Base-by-base conservation (phyloP, 2,113 vertebrate species). In the Leucosticte australis region DNA sequence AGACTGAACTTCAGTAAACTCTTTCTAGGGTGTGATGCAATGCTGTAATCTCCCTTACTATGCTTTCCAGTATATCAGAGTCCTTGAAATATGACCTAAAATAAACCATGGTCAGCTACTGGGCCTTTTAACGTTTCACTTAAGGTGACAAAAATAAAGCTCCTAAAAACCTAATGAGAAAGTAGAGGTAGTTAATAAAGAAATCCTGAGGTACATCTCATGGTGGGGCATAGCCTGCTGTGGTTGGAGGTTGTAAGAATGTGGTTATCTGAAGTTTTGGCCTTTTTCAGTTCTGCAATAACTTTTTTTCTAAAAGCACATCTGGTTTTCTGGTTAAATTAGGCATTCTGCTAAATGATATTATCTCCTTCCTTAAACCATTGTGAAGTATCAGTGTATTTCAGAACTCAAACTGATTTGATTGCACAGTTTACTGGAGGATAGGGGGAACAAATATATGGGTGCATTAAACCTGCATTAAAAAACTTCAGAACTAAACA, bases 61-160 rank as follows among this genome's bases (percentile, higher is more conserved):
- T 89, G 94, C 90, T 94, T 96, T 96, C 90, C 90, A 95, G 73
- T 93, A 75, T 67, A 83, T 81, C 57, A 27, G 82, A 39, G 94
- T 75, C 88, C 94, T 95, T 96, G 90, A 96, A 90, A 93, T 57
- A 83, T n/a, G 41, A 75, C 87, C 93, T 90, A 63, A 93, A 93
- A 75, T 93, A 83, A 96, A 96, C 91, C 52, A 17, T 70, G 63
- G 35, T 57, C 81, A 88, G 78, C 89, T 95, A 85, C 84, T 77
- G 91, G n/a, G 27, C 49, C 75, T 91, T 60, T 41, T 46, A 87
- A 68, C 13, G 0, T 81, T 94, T 93, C 86, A 86, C 69, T 92
- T 71, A 35, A 67, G 56, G 31, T 8, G 59, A 42, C 46, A 77
- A 55, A 59, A 89, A 88, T 37, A 69, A 83, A 64, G 35, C 1